phyloP scores from a whole-genome alignment of 2,888 invertebrate genomes.

The Chloroclystis v-ata region DNA sequence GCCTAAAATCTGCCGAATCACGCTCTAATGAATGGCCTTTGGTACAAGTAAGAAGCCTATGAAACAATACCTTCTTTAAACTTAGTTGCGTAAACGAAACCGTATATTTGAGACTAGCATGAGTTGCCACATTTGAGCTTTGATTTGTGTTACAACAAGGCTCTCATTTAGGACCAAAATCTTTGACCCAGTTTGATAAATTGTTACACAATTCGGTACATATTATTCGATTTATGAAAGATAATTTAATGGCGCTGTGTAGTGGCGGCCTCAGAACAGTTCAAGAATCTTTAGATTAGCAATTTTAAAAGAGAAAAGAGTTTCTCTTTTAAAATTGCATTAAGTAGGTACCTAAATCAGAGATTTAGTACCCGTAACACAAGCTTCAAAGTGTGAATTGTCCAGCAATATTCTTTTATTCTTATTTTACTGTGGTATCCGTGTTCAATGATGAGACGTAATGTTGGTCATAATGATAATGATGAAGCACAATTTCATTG shows the following conservation, averaged over 20 bases:
- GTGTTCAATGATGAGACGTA: no score
- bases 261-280: no score
- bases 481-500: neutral
- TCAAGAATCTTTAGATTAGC: no score
- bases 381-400: no score
- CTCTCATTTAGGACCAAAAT: neutral
- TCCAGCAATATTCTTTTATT: no score
- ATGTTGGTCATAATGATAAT: no score
- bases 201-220: neutral
- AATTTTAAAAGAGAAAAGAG: no score
- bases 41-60: conserved; percentile 31
- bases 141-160: conserved; percentile 6
- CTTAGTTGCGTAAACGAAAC: conserved; percentile 5
- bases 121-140: conserved; percentile 9
- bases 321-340: no score
- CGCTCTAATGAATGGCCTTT: conserved; percentile 31
- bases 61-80: conserved; percentile 21
- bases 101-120: neutral
- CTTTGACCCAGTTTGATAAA: neutral
- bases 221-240: neutral
- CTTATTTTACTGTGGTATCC: no score
- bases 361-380: no score
- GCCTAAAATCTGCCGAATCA: conserved; percentile 40
- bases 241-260: no score
- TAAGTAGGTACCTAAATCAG: no score